phyloP scores from a whole-genome alignment of 2,113 vertebrate species.

The Orientallactaga bullata region DNA sequence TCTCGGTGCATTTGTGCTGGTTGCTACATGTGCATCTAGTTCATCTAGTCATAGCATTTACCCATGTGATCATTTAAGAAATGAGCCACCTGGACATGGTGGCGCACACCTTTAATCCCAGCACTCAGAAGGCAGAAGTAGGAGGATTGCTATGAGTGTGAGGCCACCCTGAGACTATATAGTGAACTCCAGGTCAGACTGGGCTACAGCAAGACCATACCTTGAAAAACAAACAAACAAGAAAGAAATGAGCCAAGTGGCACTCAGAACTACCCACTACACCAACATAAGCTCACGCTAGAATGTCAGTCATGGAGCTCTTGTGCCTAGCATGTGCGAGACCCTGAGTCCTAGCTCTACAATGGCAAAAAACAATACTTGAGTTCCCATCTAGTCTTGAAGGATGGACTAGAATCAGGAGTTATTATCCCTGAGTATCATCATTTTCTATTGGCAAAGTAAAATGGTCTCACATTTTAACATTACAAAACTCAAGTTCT shows the following conservation, averaged over 20 bases:
- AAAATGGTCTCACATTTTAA: background rate
- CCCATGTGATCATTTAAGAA: background rate
- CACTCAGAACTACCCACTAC: background rate
- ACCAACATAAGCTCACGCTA: background rate
- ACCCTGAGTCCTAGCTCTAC: background rate
- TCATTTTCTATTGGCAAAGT: constrained; percentile 19
- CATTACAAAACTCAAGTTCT: background rate
- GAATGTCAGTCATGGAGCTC: background rate
- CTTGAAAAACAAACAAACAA: no score
- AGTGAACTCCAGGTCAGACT: no score
- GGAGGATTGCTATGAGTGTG: no score
- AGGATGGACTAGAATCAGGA: background rate
- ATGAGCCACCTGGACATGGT: background rate
- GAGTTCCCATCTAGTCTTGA: background rate
- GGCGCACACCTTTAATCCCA: no score
- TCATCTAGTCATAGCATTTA: background rate
- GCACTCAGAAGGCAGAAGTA: no score
- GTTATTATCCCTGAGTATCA: background rate
- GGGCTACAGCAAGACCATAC: no score
- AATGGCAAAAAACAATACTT: background rate
- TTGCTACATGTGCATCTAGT: background rate
- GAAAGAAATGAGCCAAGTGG: background rate
- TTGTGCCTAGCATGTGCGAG: background rate
- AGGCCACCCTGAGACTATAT: no score
- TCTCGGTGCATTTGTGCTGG: background rate